phyloP scores from a whole-genome alignment of 2,888 invertebrate genomes.

The Oithona nana region DNA sequence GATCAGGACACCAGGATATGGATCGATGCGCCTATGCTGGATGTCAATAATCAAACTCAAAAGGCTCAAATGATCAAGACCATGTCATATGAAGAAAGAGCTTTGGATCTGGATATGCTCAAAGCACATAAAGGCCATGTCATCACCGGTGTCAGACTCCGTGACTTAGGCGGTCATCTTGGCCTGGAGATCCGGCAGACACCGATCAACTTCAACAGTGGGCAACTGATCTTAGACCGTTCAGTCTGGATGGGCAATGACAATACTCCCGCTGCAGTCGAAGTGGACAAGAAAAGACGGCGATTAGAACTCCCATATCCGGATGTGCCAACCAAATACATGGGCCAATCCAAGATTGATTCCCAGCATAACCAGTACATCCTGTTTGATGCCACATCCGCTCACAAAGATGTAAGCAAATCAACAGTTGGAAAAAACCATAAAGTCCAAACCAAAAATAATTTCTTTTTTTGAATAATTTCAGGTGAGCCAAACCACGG shows the following conservation, averaged over 20 bases:
- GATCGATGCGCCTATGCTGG: neutral
- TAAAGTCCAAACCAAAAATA: neutral
- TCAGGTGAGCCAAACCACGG: constrained; percentile 2
- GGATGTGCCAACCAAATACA: constrained; percentile 22
- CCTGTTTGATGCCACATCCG: constrained; percentile 36
- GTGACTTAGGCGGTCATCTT: constrained; percentile 55
- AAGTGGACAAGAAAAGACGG: neutral
- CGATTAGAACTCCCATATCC: constrained; percentile 37
- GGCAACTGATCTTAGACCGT: constrained; percentile 39
- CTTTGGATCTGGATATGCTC: constrained; percentile 61
- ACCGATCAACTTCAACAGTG: constrained; percentile 57
- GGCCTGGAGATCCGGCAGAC: constrained; percentile 58
- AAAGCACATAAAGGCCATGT: constrained; percentile 45
- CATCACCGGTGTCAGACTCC: constrained; percentile 53
- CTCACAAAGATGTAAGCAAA: constrained; percentile 38
- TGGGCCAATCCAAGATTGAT: neutral
- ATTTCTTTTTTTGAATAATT: no score
- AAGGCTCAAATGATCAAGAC: constrained; percentile 36
- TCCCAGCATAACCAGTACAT: neutral
- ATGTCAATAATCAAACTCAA: neutral
- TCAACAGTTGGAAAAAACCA: neutral
- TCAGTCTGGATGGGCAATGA: constrained; percentile 67
- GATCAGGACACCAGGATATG: neutral
- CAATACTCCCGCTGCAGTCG: constrained; percentile 44
- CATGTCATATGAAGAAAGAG: constrained; percentile 52